Percentiles rank a stretch among this genome's conserved stretches.
Evolutionary conservation across 2,797 vertebrate species (phyloP).

Genomic region (Parambassis ranga): DNA sequence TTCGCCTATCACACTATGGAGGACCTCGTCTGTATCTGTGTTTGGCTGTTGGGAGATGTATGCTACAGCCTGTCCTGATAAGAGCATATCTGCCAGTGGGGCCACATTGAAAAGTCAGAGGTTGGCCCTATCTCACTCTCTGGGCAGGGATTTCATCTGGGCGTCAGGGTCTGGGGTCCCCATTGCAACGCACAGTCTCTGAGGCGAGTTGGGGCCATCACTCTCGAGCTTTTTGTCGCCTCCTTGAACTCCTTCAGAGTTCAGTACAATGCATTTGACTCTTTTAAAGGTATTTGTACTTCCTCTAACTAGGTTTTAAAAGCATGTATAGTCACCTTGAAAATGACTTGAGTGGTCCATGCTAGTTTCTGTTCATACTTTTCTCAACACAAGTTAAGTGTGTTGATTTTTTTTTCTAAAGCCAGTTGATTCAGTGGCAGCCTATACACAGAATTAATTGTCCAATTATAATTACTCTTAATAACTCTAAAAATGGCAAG

Average conservation of each 20-base stretch:
- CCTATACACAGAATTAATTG: neutral
- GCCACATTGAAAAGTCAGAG: constrained; percentile 59
- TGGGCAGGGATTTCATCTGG: constrained; percentile 33
- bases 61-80: constrained; percentile 66
- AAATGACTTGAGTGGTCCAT: neutral
- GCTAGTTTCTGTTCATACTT: too few relatives aligned
- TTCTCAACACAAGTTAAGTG: neutral
- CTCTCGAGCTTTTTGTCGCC: constrained; percentile 30
- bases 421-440: neutral
- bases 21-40: constrained; percentile 40
- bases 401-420: neutral
- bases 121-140: constrained; percentile 68
- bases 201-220: constrained; percentile 47
- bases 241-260: constrained; percentile 25
- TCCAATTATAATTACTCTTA: neutral
- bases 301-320: neutral
- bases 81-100: constrained; percentile 69
- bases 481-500: neutral
- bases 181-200: constrained; percentile 25
- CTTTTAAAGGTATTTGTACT: neutral
- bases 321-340: neutral
- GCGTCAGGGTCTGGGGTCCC: constrained; percentile 44
- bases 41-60: constrained; percentile 62
- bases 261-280: neutral
- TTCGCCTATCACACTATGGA: constrained; percentile 44